phyloP scores from a whole-genome alignment of 1,140 invertebrate species.

The Pseudomyrmex sp. region DNA sequence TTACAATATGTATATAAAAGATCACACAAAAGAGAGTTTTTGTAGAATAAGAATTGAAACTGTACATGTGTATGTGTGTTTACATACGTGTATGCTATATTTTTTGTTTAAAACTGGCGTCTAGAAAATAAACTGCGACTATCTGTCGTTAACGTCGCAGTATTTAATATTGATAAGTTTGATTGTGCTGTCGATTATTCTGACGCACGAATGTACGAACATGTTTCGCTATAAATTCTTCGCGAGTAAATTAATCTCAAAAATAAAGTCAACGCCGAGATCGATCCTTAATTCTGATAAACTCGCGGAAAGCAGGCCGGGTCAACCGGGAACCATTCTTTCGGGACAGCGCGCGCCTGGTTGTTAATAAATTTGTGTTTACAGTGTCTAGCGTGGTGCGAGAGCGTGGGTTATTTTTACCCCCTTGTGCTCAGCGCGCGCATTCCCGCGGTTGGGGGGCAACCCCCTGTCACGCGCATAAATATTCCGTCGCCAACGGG shows the following conservation, averaged over 20 bases:
- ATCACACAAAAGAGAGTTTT: background rate
- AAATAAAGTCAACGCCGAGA: constrained; percentile 7
- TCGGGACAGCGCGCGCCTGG: constrained; percentile 9
- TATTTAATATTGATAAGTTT: background rate
- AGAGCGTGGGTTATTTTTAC: constrained; percentile 65
- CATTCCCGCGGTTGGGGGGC: constrained; percentile 24
- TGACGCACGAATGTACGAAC: background rate
- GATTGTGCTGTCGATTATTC: constrained; percentile 11
- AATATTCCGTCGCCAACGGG: constrained; percentile 47
- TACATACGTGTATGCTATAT: background rate
- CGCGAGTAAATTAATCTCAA: constrained; percentile 6
- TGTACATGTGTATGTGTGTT: background rate
- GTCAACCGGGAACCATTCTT: constrained; percentile 47
- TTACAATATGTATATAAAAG: background rate
- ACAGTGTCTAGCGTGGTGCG: constrained; percentile 64
- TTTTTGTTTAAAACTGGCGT: background rate
- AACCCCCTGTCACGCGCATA: constrained; percentile 44
- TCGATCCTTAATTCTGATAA: constrained; percentile 72
- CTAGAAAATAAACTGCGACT: background rate
- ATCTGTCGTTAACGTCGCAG: background rate
- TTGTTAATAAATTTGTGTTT: constrained; percentile 78
- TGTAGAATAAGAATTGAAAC: background rate
- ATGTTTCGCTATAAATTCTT: constrained; percentile 65
- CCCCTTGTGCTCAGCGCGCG: constrained; percentile 20
- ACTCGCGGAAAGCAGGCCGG: constrained; percentile 52